Base-by-base conservation (phyloP, 2,113 vertebrate genomes). In the Ovis canadensis region DNA sequence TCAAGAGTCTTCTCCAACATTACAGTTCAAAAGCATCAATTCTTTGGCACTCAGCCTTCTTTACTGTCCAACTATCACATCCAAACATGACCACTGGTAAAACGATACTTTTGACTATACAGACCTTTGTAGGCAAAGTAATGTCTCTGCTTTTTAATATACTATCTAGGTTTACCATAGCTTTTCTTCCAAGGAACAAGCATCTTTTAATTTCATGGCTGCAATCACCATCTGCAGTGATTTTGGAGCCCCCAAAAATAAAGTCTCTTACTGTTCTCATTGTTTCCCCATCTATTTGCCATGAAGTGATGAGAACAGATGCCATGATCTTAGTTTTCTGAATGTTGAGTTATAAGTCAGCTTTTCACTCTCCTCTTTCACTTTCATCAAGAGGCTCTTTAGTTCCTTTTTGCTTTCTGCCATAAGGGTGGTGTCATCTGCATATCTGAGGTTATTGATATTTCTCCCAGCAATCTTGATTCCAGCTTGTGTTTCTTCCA, bases 1-100 rank as follows among this genome's bases (percentile, higher is more conserved):
- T 9, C 31, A 19, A 64, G 31, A 64, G 62, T n/a, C 16, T 9
- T 64, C 7, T 64, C 62, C 7, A 64, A 9, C 3, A n/a, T 15
- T 15, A 64, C 15, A 17, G 6, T 64, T 64, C 3, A 17, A 64
- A 64, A 33, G 62, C 62, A n/a, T 64, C 62, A 64, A n/a, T 64
- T 64, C 31, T 4, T 64, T 0, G 0, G 31, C 3, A 1, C 31
- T n/a, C 62, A 17, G 31, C 7, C 33, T 4, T 64, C 15, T 64
- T 64, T 4, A 64, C 2, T 4, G 1, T 64, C 62, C 62, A 33
- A n/a, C 31, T 64, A 16, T 64, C 31, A n/a, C 31, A 64, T 64
- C 31, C 62, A 8, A 17, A 64, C 31, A 17, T 64, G 31, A 64
- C 62, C 3, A 64, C 62, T n/a, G 60, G 31, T 9, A 17, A 33